A percentile compares a stretch with the other conserved stretches of the same genome.
Evolutionary conservation across 2,797 vertebrate species (phyloP).

Genomic region (Dipus sagitta): DNA sequence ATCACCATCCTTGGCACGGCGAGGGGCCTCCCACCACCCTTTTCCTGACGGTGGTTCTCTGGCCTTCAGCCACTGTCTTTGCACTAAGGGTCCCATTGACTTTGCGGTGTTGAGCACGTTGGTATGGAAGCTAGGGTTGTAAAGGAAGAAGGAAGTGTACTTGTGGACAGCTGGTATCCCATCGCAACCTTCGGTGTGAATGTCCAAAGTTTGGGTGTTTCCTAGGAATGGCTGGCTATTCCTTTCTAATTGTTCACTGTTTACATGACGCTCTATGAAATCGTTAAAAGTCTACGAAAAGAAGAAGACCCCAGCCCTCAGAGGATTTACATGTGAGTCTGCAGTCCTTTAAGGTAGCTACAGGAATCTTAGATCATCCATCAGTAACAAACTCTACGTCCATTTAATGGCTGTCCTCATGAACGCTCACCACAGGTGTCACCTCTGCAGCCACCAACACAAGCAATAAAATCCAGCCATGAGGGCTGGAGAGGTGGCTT

Average conservation of each 20-base stretch:
- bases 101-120: background rate
- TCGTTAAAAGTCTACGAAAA: background rate
- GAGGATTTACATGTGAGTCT: background rate
- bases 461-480: background rate
- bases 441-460: background rate
- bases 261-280: background rate
- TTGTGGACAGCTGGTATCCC: background rate
- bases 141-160: background rate
- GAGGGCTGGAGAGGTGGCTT: too few species aligned
- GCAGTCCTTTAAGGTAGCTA: background rate
- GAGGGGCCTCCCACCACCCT: slow-evolving; percentile 29
- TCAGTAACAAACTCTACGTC: background rate
- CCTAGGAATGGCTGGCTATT: background rate
- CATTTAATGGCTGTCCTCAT: background rate
- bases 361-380: background rate
- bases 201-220: background rate
- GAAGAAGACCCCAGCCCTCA: background rate
- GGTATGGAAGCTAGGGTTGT: background rate
- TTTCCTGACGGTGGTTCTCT: slow-evolving; percentile 61
- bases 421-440: background rate
- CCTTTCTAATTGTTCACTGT: background rate
- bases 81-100: slow-evolving; percentile 7
- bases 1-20: slow-evolving; percentile 54
- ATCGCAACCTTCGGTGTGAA: background rate
- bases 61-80: slow-evolving; percentile 46